A percentile compares a stretch with the other conserved stretches of the same genome.
phyloP scores from a whole-genome alignment of 2,888 invertebrate species.

The Ceriagrion tenellum region DNA sequence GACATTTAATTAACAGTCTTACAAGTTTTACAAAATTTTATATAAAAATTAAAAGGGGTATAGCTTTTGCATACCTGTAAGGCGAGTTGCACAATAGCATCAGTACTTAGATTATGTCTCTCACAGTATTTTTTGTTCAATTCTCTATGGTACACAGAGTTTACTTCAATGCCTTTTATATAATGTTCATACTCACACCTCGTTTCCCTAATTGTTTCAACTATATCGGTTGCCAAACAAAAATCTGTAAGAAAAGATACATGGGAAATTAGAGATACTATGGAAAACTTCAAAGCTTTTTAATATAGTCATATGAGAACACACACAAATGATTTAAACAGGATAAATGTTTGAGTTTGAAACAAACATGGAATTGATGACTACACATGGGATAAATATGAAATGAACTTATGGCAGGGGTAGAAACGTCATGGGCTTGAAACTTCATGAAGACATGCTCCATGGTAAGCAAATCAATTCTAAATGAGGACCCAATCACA shows the following conservation, averaged over 20 bases:
- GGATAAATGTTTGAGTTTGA: no score
- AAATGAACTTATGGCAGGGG: no score
- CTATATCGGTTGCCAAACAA: background rate
- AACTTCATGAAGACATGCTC: no score
- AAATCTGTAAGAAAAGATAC: constrained; percentile 1
- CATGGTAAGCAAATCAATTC: no score
- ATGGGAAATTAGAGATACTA: background rate
- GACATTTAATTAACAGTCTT: no score
- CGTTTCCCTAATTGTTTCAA: background rate
- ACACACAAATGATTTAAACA: no score
- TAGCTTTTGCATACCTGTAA: background rate
- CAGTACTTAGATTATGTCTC: background rate
- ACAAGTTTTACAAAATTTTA: no score
- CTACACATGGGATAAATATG: no score
- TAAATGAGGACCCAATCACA: no score
- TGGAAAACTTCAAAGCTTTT: background rate
- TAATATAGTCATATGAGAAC: background rate
- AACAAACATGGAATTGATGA: no score
- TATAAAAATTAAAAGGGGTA: background rate
- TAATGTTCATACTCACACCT: background rate
- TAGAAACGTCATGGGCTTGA: no score
- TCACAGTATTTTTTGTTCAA: background rate
- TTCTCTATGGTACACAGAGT: background rate
- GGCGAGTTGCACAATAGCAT: constrained; percentile 42
- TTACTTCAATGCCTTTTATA: constrained; percentile 31